Base-by-base conservation (phyloP, 37 sponge, comb jelly and placozoan species). In the Ianthella basta region DNA sequence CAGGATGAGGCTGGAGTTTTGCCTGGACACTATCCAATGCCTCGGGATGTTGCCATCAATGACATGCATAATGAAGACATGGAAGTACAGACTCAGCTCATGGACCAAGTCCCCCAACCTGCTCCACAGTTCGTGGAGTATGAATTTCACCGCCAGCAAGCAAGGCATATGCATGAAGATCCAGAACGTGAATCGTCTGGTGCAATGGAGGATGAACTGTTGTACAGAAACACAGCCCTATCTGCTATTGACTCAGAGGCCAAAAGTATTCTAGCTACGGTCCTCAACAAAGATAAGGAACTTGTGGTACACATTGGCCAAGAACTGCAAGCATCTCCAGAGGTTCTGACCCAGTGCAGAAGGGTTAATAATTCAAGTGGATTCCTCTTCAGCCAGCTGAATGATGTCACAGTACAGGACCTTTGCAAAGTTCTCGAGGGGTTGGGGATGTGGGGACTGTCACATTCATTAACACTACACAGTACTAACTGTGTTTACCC, bases 331-430 rank as follows among this genome's bases (percentile, higher is more conserved):
- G 53, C 78, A 41, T 23, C 44, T 44, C 54, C 20, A 44, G 40
- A 41, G 25, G 37, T 75, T 40, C 54, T 75, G 6, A 41, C 21
- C 1, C 23, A 21, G 33, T 40, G 54, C 21, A 75, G 78, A 41
- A 15, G 78, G 24, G 53, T 15, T 5, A 10, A 24, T 75, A 75
- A 75, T 36, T 36, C 78, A 50, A 53, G 25, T 75, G 78, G 78
- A 24, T 23, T 75, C 4, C 78, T 75, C 16, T 16, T 75, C 16
- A 24, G 54, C 40, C 32, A 50, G 37, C 44, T 40, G 15, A 19
- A 23, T 41, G 19, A 41, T 36, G 53, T 24, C 41, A 75, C 78
- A 23, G 16, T 75, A 44, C 25, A 13, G 5, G 53, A 75, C 21
- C 10, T 75, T 50, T 75, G 44, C 6, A 44, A 10, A 15, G 78